Percentiles rank a stretch among this genome's conserved stretches.
phyloP scores from a whole-genome alignment of 2,113 vertebrate genomes.

The Perognathus longimembris region DNA sequence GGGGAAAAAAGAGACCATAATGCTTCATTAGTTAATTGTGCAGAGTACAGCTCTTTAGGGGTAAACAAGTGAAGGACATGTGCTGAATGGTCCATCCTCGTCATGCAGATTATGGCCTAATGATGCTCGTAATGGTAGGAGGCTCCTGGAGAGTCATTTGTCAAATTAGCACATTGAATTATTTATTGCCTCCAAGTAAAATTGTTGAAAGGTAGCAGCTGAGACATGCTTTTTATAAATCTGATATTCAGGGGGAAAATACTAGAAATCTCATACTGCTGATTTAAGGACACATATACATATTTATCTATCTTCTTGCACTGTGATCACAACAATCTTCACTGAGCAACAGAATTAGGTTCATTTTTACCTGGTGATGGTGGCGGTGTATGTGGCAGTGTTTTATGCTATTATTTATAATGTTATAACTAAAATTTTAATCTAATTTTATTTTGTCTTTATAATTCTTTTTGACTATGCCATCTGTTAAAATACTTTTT shows the following conservation, averaged over 20 bases:
- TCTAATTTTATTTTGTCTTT: not conserved
- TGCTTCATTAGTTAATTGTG: slow-evolving; percentile 93
- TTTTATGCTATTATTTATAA: not conserved
- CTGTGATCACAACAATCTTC: slow-evolving; percentile 20
- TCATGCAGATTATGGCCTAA: slow-evolving; percentile 90
- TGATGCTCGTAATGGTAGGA: slow-evolving; percentile 90
- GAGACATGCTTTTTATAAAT: slow-evolving; percentile 87
- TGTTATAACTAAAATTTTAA: not conserved
- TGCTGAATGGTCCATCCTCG: slow-evolving; percentile 89
- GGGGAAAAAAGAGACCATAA: slow-evolving; percentile 80
- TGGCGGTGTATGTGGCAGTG: not conserved
- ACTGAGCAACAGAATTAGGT: not conserved
- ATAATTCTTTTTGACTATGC: not conserved
- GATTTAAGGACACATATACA: slow-evolving; percentile 43
- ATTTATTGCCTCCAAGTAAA: slow-evolving; percentile 91
- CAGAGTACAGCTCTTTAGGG: slow-evolving; percentile 90
- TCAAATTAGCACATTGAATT: slow-evolving; percentile 93
- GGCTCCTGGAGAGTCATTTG: slow-evolving; percentile 91
- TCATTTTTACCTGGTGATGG: slow-evolving; percentile 2
- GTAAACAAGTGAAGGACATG: slow-evolving; percentile 91
- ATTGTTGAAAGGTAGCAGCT: slow-evolving; percentile 89
- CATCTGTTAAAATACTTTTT: not conserved
- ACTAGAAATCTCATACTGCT: slow-evolving; percentile 65
- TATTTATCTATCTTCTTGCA: not conserved
- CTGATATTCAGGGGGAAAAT: slow-evolving; percentile 75